Conservation (phyloP, 2,113 vertebrate species). For the Chrysemys picta region DNA sequence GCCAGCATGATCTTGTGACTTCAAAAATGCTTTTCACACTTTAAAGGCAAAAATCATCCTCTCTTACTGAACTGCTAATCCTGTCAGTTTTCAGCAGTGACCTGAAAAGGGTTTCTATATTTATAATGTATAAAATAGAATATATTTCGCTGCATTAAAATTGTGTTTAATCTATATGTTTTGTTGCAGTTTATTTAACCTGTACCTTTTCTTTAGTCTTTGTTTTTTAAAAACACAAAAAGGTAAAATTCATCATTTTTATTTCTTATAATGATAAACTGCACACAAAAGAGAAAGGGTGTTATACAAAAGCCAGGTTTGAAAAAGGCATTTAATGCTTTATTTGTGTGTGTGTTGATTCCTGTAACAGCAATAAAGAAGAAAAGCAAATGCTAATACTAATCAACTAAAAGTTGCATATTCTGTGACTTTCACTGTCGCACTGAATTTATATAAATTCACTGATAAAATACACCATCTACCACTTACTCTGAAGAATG, state of each 20-base stretch:
- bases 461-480: slow-evolving; percentile 29
- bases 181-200: neutral
- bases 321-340: slow-evolving; percentile 19
- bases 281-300: neutral
- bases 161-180: neutral
- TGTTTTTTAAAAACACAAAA: neutral
- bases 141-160: neutral
- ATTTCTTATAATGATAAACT: slow-evolving; percentile 9
- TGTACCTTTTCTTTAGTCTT: neutral
- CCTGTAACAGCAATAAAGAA: slow-evolving; percentile 5
- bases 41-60: neutral
- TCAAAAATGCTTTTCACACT: neutral
- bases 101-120: neutral
- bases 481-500: neutral
- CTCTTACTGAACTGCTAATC: neutral
- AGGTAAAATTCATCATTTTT: neutral
- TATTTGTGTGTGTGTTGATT: neutral
- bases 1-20: neutral
- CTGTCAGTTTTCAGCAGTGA: neutral
- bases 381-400: slow-evolving; percentile 14
- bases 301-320: slow-evolving; percentile 13
- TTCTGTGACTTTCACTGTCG: neutral
- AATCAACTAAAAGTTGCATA: slow-evolving; percentile 30
- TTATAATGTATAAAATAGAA: neutral
- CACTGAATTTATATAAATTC: slow-evolving; percentile 34